These are phyloP conservation scores for Geococcyx californianus DNA, from an alignment of 2,113 vertebrate species.

Conservation along the genomic window DNA sequence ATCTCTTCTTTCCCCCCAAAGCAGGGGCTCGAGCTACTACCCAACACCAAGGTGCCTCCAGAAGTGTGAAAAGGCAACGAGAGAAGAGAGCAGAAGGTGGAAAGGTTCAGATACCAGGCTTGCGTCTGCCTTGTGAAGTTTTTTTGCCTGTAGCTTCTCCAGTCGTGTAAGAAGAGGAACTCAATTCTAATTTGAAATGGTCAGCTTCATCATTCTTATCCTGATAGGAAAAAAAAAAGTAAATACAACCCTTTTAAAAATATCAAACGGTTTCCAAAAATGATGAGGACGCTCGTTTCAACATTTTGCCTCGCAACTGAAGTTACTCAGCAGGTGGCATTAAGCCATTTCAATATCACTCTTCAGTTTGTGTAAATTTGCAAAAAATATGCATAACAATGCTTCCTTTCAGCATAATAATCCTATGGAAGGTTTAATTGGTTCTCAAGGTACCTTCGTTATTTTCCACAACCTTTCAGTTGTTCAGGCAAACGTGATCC, in stretches of 20 bases:
- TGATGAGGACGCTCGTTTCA: neutral
- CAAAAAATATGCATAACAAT: neutral
- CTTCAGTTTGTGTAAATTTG: neutral
- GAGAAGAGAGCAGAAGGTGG: neutral
- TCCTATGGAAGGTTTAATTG: constrained; percentile 51
- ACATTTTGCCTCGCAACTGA: neutral
- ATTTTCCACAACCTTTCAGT: constrained; percentile 3
- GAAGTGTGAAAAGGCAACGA: neutral
- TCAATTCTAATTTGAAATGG: neutral
- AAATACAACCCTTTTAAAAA: neutral
- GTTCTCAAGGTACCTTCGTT: constrained; percentile 34
- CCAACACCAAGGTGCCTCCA: neutral
- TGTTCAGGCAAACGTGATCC: neutral
- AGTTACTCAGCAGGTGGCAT: constrained; percentile 30
- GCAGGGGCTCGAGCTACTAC: neutral
- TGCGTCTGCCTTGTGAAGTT: neutral
- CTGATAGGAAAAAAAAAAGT: neutral
- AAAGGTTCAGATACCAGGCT: neutral
- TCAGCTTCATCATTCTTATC: neutral
- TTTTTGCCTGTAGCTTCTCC: neutral
- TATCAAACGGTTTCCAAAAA: neutral
- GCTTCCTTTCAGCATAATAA: constrained; percentile 27
- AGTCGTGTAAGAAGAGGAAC: neutral
- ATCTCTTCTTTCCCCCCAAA: neutral
- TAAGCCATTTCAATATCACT: neutral